phyloP scores from a whole-genome alignment of 2,888 invertebrate genomes.

The Fissipunctia ypsillon region DNA sequence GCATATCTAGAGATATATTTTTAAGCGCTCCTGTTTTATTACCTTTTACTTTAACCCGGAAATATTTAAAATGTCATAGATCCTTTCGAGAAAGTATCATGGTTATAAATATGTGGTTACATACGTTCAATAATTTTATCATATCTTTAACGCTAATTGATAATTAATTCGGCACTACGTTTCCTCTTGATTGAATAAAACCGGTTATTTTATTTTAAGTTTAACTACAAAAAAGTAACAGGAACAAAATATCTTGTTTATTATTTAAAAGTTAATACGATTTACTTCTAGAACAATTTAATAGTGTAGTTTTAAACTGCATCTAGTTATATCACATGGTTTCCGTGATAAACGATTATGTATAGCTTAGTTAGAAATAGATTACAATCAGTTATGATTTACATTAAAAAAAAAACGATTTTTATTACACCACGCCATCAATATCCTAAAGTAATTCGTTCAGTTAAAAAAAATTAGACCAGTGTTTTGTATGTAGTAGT shows the following conservation, averaged over 20 bases:
- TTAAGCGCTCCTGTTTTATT: background rate
- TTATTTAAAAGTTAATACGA: background rate
- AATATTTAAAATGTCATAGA: background rate
- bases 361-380: background rate
- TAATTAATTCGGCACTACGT: conserved; percentile 21
- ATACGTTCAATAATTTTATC: background rate
- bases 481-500: no score
- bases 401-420: background rate
- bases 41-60: background rate
- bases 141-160: conserved; percentile 9
- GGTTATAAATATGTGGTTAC: background rate
- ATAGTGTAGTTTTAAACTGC: background rate
- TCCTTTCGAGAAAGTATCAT: background rate
- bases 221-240: conserved; percentile 17
- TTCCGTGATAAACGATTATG: background rate
- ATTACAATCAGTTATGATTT: background rate
- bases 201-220: conserved; percentile 35
- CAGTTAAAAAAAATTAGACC: no score
- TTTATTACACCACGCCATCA: background rate
- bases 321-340: background rate
- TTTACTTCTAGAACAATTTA: conserved; percentile 19
- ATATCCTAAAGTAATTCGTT: no score
- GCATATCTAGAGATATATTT: no score
- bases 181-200: conserved; percentile 45
- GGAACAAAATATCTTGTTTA: conserved; percentile 19